Evolutionary conservation across 2,888 invertebrate genomes (phyloP).

Genomic region (Drosophila borborema): DNA sequence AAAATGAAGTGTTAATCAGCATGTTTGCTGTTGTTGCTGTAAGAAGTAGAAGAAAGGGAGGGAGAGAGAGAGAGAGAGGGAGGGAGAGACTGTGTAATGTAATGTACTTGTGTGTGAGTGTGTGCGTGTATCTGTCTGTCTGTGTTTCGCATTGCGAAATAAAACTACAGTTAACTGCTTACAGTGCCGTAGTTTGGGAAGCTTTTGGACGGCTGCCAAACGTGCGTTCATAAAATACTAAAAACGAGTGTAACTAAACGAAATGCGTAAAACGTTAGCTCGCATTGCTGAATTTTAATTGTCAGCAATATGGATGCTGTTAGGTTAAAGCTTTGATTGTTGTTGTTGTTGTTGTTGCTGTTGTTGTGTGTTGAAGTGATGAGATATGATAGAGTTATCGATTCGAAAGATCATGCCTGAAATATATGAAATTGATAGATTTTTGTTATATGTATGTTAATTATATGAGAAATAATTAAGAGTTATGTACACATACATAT

Average conservation of each 20-base stretch:
- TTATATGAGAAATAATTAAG: neutral
- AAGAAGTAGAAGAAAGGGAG: neutral
- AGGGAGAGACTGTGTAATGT: neutral
- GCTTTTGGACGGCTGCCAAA: slow-evolving; percentile 11
- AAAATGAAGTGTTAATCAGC: slow-evolving; percentile 71
- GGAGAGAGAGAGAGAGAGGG: neutral
- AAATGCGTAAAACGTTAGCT: slow-evolving; percentile 7
- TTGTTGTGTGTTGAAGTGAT: neutral
- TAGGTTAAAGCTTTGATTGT: neutral
- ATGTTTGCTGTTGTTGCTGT: slow-evolving; percentile 34
- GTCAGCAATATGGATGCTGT: neutral
- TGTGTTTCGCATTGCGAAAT: slow-evolving; percentile 23
- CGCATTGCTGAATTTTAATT: slow-evolving; percentile 7
- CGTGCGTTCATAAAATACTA: slow-evolving; percentile 14
- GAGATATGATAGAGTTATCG: neutral
- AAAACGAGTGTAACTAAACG: slow-evolving; percentile 3
- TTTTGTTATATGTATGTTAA: neutral
- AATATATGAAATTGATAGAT: neutral
- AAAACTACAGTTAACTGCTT: slow-evolving; percentile 24
- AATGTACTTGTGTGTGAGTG: slow-evolving; percentile 1
- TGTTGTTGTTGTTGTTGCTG: neutral
- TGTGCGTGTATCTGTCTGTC: neutral
- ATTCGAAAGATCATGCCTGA: neutral
- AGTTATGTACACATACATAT: no score
- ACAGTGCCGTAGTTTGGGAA: neutral